phyloP scores from a whole-genome alignment of 2,888 invertebrate species.

The Scaptodrosophila latifasciaeformis region DNA sequence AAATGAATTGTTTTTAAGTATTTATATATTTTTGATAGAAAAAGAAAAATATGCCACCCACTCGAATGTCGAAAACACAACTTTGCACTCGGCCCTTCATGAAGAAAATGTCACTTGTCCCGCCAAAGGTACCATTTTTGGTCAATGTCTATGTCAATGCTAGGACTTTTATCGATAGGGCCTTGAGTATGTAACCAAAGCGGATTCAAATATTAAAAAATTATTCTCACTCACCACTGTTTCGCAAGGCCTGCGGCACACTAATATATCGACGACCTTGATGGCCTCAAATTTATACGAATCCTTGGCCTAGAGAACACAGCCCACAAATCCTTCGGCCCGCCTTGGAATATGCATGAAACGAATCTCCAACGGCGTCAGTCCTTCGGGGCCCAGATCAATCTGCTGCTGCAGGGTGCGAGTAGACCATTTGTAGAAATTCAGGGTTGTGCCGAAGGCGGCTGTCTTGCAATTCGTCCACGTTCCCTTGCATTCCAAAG shows the following conservation, averaged over 20 bases:
- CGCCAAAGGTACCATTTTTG: too few relatives aligned
- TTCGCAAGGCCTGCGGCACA: constrained; percentile 76
- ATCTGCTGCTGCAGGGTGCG: constrained; percentile 88
- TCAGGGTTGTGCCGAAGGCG: too few relatives aligned
- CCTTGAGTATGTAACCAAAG: constrained; percentile 35
- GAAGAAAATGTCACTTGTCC: too few relatives aligned
- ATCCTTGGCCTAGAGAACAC: constrained; percentile 87
- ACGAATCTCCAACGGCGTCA: constrained; percentile 92
- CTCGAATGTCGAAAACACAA: too few relatives aligned
- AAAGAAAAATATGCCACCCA: too few relatives aligned
- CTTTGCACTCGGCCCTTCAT: too few relatives aligned
- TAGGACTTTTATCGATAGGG: constrained; percentile 53
- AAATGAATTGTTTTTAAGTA: too few relatives aligned
- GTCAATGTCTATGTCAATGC: constrained; percentile 83
- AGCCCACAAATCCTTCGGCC: constrained; percentile 91
- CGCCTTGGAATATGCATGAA: constrained; percentile 94
- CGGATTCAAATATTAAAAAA: background rate
- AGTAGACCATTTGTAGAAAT: constrained; percentile 91
- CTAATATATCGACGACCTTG: too few relatives aligned
- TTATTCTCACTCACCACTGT: constrained; percentile 68
- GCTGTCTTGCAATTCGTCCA: constrained; percentile 87
- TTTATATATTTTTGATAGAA: too few relatives aligned
- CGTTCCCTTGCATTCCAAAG: constrained; percentile 77
- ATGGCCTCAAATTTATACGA: too few relatives aligned
- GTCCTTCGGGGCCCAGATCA: constrained; percentile 89